Evolutionary conservation across 2,797 vertebrate species (phyloP), one percentile per base, ranked within the genome.

Genomic region (Poeciliopsis paucimaculata): DNA sequence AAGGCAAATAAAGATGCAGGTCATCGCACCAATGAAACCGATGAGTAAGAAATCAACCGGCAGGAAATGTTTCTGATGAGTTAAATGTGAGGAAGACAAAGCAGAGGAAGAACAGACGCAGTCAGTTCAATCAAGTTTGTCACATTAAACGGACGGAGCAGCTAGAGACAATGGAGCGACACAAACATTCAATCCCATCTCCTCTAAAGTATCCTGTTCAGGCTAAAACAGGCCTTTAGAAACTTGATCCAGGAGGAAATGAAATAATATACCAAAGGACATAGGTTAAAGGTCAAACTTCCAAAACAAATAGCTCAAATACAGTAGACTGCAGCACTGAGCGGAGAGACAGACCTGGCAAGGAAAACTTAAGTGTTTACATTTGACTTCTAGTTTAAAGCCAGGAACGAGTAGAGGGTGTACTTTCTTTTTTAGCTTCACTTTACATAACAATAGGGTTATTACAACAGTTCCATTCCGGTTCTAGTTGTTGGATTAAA

Each of bases 1-100:
- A 83, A 88, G 80, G 75, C 79, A 82, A 92, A 87, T 80, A 84
- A 83, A 0, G 31, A 77, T 45, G 72, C 55, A 71, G 77, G 84
- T 90, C 89, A 85, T 88, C 84, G 51, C 23, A 26, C 43, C 39
- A 8, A n/a, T 26, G 23, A 71, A 45, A 43, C 41, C 23, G 10
- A 7, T 15, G 39, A 43, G 23, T 45, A 43, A 71, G 68, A 71
- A 16, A 82, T 87, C 81, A 79, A 85, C 86, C 85, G 89, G 79
- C 72, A 31, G 80, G 79, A 85, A 82, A 60, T 55, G 39, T 82
- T 80, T 51, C 73, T 41, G 60, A 85, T 82, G 82, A 87, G 51
- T 47, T n/a, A 26, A 62, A 20, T 16, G 73, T 83, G 77, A 75
- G 34, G 53, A 23, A 62, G 57, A 7, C 1, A 18, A 47, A 13